Conservation (phyloP, 2,888 invertebrate species). For the Creontiades dilutus region DNA sequence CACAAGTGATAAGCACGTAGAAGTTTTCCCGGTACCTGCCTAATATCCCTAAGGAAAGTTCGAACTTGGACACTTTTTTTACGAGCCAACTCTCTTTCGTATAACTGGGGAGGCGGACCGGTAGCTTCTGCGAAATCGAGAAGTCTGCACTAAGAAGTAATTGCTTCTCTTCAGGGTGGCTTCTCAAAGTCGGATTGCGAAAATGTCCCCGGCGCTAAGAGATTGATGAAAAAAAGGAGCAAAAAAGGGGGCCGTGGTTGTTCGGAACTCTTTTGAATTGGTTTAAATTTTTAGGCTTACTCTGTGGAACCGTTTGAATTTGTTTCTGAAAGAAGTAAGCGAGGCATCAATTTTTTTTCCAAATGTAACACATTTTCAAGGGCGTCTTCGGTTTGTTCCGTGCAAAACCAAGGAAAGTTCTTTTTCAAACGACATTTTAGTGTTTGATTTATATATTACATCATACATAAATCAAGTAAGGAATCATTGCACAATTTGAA, state of each 20-base stretch:
- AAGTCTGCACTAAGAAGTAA: constrained; percentile 4
- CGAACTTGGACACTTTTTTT: not conserved
- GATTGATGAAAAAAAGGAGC: not conserved
- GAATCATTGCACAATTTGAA: no score
- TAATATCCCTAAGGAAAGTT: no score
- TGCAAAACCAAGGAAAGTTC: no score
- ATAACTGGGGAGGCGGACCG: not conserved
- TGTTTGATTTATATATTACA: no score
- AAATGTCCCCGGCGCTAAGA: not conserved
- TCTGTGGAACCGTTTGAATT: not conserved
- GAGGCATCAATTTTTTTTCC: no score
- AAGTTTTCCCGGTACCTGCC: no score
- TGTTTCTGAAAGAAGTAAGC: no score
- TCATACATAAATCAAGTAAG: no score
- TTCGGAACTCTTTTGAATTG: not conserved
- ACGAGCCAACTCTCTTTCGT: not conserved
- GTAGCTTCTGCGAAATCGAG: not conserved
- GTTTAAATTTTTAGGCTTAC: not conserved
- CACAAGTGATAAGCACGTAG: no score
- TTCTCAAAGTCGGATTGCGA: not conserved
- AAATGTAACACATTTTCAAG: no score
- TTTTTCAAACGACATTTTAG: no score
- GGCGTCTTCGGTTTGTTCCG: no score
- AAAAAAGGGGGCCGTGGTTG: not conserved
- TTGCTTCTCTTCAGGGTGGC: not conserved